Evolutionary conservation across 2,888 invertebrate genomes (phyloP), one percentile per base, ranked within the genome.

Genomic region (Colletes collaris): DNA sequence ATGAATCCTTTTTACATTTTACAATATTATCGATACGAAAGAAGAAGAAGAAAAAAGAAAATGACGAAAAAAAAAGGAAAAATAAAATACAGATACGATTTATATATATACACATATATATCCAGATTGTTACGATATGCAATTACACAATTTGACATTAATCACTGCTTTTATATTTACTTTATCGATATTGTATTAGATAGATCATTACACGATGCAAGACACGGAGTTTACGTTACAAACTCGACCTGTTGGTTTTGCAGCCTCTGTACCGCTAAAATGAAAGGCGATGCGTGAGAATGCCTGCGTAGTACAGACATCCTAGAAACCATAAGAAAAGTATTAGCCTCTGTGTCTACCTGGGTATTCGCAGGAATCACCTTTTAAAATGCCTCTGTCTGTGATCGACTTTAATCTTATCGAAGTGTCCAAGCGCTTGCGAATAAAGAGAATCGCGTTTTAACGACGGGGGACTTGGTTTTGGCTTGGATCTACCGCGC

Each of bases 381-480:
- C 85, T 85, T 84, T 46, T 83, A 76, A 82, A 85, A 90, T 88
- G 89, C 88, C 88, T 89, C 88, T 87, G 87, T 89, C 90, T 91
- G 91, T 90, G 91, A 91, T 92, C 86, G 89, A 16, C 89, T 91
- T 90, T 88, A 86, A 87, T 81, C 84, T 90, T 89, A 88, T 88
- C 88, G 87, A 89, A 85, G 88, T 89, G 89, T 90, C 87, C 87
- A 89, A 89, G 90, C 86, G 86, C 88, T 90, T 89, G 88, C 16
- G 16, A 16, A 16, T 16, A 16, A 16, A 16, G 16, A 16, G 16
- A 16, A 16, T 16, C 16, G 16, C 16, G 16, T 16, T 16, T 16
- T 16, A 16, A 16, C 16, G 16, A 16, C 16, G 16, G 16, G 16
- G 16, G 16, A 16, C 16, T 16, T 16, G 16, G 16, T 16, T 16